Conservation (phyloP, 2,888 invertebrate species). For the Acronicta alni region DNA sequence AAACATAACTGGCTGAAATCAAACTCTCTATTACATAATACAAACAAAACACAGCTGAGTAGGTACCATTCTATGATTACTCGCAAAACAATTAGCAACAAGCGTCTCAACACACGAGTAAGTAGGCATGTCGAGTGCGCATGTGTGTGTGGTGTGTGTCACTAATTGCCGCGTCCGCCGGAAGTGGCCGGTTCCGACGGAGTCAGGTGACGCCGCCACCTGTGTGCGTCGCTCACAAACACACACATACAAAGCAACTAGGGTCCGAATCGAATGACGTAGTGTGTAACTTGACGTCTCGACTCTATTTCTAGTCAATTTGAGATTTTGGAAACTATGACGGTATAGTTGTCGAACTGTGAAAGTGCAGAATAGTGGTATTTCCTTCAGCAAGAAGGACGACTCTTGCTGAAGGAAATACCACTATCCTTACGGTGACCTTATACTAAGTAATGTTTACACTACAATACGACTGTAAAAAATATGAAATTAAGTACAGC, state of each 20-base stretch:
- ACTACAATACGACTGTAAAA: no score
- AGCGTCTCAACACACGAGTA: conserved; percentile 55
- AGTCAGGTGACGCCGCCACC: conserved; percentile 85
- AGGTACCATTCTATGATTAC: conserved; percentile 20
- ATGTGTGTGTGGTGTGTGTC: conserved; percentile 76
- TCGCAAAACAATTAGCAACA: conserved; percentile 44
- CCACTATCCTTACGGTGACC: no score
- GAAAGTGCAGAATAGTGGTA: no score
- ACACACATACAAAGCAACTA: conserved; percentile 22
- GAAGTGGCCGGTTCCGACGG: conserved; percentile 87
- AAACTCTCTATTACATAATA: not conserved
- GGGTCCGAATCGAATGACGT: conserved; percentile 23
- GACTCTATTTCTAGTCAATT: conserved; percentile 8
- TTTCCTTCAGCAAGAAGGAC: no score
- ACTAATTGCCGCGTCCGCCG: conserved; percentile 88
- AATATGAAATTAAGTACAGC: no score
- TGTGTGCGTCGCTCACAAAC: conserved; percentile 70
- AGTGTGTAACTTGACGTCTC: conserved; percentile 11
- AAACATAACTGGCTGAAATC: conserved; percentile 1
- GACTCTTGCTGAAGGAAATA: no score
- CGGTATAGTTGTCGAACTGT: no score
- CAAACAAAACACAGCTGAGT: conserved; percentile 1
- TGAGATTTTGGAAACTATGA: not conserved
- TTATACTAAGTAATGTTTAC: no score
- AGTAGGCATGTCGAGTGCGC: conserved; percentile 56